Evolutionary conservation across 2,797 vertebrate species (phyloP), one percentile per base, ranked within the genome.

Genomic region (Lepilemur septentrionalis): DNA sequence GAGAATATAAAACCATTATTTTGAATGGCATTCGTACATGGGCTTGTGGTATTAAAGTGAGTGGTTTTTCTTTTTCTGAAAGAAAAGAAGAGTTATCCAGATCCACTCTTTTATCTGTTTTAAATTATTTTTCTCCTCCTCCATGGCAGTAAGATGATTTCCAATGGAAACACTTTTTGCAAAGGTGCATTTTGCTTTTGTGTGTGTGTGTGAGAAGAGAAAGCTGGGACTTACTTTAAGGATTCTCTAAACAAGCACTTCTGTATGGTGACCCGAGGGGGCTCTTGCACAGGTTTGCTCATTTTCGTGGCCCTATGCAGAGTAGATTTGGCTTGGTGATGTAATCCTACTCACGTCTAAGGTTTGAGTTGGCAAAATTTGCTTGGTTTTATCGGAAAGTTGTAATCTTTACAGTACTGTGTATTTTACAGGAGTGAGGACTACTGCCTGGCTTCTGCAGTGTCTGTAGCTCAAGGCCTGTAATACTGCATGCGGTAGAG

Each of bases 1-100:
- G 82, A 86, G 89, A 96, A 32, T 96, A 50, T 52, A 95, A 96
- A 92, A 63, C 92, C 70, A 59, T 93, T 96, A 88, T 95, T 96
- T 97, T 93, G 72, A 94, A 89, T 82, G 86, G 63, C 11, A 0
- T 91, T 89, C 35, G 92, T 86, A 91, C 25, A 43, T n/a, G 63
- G 75, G 30, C 4, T 84, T 1, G 0, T 96, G 84, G 72, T 92
- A 87, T 69, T 91, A 61, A 93, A 96, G 18, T 43, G 10, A 5
- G n/a, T 90, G 65, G 48, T 55, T 57, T 57, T 57, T 57, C 55
- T 97, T 94, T 88, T 92, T 80, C 79, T 88, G 28, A 93, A 95
- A 92, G 48, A 82, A 83, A 43, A 92, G 63, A 46, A 28, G 63
- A 69, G 7, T 87, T 70, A 86, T n/a, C 17, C 20, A 59, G 84